These are phyloP conservation scores for Dendroctonus ponderosae DNA, from an alignment of 1,140 invertebrate species.

Conservation along the genomic window DNA sequence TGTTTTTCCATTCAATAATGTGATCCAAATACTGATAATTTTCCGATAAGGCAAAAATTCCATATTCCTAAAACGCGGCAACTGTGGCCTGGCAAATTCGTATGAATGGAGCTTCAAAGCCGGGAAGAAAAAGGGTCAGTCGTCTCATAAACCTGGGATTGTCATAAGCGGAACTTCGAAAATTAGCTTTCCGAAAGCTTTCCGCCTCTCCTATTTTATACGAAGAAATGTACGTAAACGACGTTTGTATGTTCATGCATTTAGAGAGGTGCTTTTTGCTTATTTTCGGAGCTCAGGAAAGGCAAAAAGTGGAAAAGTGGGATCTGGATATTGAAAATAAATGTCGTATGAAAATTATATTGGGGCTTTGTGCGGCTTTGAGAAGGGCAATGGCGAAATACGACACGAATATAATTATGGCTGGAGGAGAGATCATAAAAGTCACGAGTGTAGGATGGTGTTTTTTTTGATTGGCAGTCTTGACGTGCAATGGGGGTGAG, in stretches of 20 bases:
- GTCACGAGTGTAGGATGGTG: background rate
- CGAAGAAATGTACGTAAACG: constrained; percentile 28
- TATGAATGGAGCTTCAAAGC: too few species aligned
- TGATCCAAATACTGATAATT: too few species aligned
- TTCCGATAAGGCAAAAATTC: too few species aligned
- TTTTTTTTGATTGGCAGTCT: constrained; percentile 10
- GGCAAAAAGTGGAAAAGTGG: constrained; percentile 18
- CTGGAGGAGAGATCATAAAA: background rate
- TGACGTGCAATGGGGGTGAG: constrained; percentile 1
- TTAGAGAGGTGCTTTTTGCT: constrained; percentile 23
- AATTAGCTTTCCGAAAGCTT: constrained; percentile 40
- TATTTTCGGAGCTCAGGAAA: constrained; percentile 17
- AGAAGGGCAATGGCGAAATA: constrained; percentile 15
- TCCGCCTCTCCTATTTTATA: constrained; percentile 34
- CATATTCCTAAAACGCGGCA: too few species aligned
- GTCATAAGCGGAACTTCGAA: constrained; percentile 35
- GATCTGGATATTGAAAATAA: constrained; percentile 22
- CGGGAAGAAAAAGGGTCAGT: constrained; percentile 39
- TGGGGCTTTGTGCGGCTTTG: constrained; percentile 17
- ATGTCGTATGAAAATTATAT: constrained; percentile 29
- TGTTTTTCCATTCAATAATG: too few species aligned
- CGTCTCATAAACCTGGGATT: constrained; percentile 40
- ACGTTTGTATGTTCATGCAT: constrained; percentile 28
- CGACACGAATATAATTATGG: constrained; percentile 12
- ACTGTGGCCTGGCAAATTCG: too few species aligned